A percentile compares a stretch with the other conserved stretches of the same genome.
phyloP scores from a whole-genome alignment of 2,113 vertebrate genomes.

The Carollia perspicillata region DNA sequence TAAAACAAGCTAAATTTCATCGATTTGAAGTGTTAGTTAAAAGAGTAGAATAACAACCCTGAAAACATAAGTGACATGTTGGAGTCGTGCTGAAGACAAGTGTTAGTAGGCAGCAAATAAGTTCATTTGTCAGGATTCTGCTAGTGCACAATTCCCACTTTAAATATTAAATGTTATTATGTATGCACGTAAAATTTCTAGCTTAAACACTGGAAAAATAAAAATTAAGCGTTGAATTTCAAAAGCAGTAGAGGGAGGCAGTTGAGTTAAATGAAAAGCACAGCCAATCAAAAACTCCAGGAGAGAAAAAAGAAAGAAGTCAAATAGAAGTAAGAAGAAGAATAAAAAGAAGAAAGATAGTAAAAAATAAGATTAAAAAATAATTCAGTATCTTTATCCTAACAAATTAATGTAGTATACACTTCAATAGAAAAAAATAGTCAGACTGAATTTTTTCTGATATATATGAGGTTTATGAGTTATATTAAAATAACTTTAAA shows the following conservation, averaged over 20 bases:
- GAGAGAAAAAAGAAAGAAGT: neutral
- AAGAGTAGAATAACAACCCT: neutral
- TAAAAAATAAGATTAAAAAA: neutral
- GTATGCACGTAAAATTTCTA: neutral
- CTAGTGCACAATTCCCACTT: neutral
- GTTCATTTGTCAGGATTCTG: neutral
- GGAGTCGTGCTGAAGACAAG: neutral
- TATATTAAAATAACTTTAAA: neutral
- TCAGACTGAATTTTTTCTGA: neutral
- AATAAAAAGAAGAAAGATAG: too few species aligned
- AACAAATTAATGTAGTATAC: neutral
- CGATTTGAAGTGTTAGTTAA: neutral
- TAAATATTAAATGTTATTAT: neutral
- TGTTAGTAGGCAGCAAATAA: neutral
- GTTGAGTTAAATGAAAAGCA: neutral
- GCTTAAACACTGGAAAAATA: neutral
- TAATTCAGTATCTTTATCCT: neutral
- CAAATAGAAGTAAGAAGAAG: neutral
- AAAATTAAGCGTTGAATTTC: neutral
- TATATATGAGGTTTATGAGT: neutral
- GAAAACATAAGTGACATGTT: neutral
- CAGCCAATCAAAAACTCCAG: neutral
- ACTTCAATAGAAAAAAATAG: neutral
- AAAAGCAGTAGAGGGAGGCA: neutral
- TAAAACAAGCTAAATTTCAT: neutral